Evolutionary conservation across 53 echinoderm and acorn worm genomes (phyloP).

Genomic region (Actinopyga echinites): DNA sequence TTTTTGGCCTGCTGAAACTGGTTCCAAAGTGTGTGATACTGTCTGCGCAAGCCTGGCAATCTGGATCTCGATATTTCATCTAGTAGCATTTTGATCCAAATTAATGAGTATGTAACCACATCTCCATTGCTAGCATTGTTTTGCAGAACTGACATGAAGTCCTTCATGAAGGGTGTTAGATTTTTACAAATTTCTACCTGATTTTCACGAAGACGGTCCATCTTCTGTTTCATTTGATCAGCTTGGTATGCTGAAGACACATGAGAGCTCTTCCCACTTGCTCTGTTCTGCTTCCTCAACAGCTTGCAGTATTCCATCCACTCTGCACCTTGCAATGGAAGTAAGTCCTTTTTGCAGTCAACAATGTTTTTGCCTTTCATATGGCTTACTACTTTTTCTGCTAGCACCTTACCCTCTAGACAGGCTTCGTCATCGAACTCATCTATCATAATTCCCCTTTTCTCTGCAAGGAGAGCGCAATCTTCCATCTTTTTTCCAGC

Average conservation of each 20-base stretch:
- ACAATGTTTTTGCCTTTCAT: slow-evolving; percentile 21
- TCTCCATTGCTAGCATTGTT: neutral
- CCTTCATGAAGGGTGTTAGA: slow-evolving; percentile 4
- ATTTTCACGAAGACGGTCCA: slow-evolving; percentile 34
- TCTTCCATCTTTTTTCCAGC: neutral
- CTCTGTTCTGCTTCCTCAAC: slow-evolving; percentile 22
- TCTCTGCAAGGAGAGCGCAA: slow-evolving; percentile 14
- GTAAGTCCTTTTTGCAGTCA: neutral
- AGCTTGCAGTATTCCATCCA: slow-evolving; percentile 51
- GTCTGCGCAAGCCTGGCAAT: too few species aligned
- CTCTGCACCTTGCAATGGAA: slow-evolving; percentile 50
- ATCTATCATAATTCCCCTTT: slow-evolving; percentile 33
- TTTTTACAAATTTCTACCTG: slow-evolving; percentile 23
- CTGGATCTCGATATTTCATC: too few species aligned
- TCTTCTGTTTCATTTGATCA: slow-evolving; percentile 37
- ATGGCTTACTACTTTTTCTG: slow-evolving; percentile 13
- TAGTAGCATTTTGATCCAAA: too few species aligned
- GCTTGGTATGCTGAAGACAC: slow-evolving; percentile 12
- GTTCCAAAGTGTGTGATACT: slow-evolving; percentile 15
- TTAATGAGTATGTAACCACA: slow-evolving; percentile 27
- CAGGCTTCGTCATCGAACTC: too few species aligned
- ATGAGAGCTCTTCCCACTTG: too few species aligned
- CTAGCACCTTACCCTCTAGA: slow-evolving; percentile 12
- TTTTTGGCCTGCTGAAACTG: too few species aligned
- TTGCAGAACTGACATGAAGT: too few species aligned